Conservation (phyloP, 2,888 invertebrate genomes). For the Lepetodrilus schrolli region DNA sequence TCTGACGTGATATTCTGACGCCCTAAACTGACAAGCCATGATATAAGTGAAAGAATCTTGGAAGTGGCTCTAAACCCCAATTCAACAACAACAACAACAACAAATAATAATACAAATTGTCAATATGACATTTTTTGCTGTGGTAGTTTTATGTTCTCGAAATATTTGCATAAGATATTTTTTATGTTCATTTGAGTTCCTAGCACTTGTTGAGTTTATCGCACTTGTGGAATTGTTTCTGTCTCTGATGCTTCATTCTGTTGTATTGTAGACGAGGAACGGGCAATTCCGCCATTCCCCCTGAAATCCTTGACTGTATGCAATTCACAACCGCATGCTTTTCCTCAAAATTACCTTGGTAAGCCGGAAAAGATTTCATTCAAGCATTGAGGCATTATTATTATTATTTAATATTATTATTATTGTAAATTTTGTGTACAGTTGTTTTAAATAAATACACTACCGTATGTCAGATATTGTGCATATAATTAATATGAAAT, state of each 20-base stretch:
- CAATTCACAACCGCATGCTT: conserved; percentile 38
- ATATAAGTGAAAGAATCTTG: too few relatives aligned
- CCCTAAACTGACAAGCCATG: too few relatives aligned
- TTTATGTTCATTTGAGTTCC: neutral
- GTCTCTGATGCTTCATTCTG: neutral
- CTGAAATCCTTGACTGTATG: conserved; percentile 40
- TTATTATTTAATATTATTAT: too few relatives aligned
- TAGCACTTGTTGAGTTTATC: neutral
- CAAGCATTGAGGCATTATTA: neutral
- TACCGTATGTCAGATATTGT: too few relatives aligned
- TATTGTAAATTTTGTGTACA: too few relatives aligned
- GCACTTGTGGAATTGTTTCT: neutral
- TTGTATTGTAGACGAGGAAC: conserved; percentile 26
- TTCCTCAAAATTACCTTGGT: conserved; percentile 30
- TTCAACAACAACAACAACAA: neutral
- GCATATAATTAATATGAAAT: too few relatives aligned
- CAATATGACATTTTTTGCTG: neutral
- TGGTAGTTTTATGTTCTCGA: too few relatives aligned
- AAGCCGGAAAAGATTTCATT: neutral
- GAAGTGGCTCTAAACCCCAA: too few relatives aligned
- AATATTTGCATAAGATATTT: too few relatives aligned
- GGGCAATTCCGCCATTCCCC: conserved; percentile 37
- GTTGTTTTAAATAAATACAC: too few relatives aligned
- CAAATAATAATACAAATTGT: neutral
- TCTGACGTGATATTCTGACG: too few relatives aligned